phyloP scores from a whole-genome alignment of 2,797 vertebrate species.

The Myotis planiceps region DNA sequence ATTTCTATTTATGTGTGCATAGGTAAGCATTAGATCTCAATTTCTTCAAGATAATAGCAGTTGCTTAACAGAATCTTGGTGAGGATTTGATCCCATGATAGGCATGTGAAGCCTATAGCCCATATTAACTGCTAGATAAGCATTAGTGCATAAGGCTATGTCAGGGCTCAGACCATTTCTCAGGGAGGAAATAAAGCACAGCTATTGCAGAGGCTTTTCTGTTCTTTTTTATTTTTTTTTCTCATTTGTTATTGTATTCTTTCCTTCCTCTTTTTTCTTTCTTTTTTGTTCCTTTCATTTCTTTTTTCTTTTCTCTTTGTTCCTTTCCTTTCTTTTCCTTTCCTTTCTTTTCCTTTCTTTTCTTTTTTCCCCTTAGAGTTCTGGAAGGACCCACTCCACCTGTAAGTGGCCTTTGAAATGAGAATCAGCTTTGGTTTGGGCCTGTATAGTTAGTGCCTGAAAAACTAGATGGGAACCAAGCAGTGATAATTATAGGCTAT shows the following conservation, averaged over 20 bases:
- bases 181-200: conserved; percentile 5
- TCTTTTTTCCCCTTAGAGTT: not conserved
- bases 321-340: not conserved
- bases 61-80: not conserved
- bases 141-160: not conserved
- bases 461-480: not conserved
- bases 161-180: not conserved
- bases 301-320: not conserved
- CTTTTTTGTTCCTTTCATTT: not conserved
- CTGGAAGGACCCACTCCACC: not conserved
- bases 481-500: not conserved
- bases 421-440: not conserved
- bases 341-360: not conserved
- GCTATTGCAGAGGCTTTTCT: not conserved
- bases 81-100: not conserved
- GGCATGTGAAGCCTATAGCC: not conserved
- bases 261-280: not conserved
- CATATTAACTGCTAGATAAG: not conserved
- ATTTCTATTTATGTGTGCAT: not conserved
- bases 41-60: not conserved
- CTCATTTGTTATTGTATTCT: not conserved
- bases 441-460: not conserved
- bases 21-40: not conserved
- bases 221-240: not conserved
- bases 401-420: not conserved